Evolutionary conservation across 2,797 vertebrate species (phyloP).

Genomic region (Florisuga fusca): DNA sequence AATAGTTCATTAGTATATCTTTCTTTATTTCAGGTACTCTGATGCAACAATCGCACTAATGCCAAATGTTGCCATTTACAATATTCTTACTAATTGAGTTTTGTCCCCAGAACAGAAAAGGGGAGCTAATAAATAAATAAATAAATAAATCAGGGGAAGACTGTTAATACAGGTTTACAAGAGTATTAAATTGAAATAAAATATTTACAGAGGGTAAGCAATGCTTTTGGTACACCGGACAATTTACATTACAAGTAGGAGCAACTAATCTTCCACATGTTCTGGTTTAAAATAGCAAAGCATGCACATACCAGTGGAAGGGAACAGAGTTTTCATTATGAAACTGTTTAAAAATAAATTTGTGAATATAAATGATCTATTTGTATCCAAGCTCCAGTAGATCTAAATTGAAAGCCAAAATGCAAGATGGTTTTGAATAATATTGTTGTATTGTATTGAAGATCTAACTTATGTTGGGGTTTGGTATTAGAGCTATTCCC

Average conservation of each 20-base stretch:
- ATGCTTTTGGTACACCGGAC: conserved; percentile 20
- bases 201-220: conserved; percentile 57
- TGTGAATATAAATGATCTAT: conserved; percentile 76
- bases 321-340: conserved; percentile 69
- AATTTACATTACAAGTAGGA: conserved; percentile 73
- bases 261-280: conserved; percentile 66
- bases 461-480: conserved; percentile 58
- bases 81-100: conserved; percentile 38
- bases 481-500: background rate
- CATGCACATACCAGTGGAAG: conserved; percentile 1
- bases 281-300: conserved; percentile 58
- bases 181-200: conserved; percentile 72
- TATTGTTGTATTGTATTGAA: conserved; percentile 52
- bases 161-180: conserved; percentile 64
- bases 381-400: conserved; percentile 60
- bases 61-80: background rate
- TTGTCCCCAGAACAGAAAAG: background rate
- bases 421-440: conserved; percentile 57
- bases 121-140: background rate
- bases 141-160: conserved; percentile 19
- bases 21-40: background rate
- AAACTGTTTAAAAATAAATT: conserved; percentile 76
- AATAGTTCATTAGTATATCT: background rate
- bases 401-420: conserved; percentile 65
- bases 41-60: background rate